Evolutionary conservation across 2,797 vertebrate genomes (phyloP), one percentile per base, ranked within the genome.

Genomic region (Paguma larvata): DNA sequence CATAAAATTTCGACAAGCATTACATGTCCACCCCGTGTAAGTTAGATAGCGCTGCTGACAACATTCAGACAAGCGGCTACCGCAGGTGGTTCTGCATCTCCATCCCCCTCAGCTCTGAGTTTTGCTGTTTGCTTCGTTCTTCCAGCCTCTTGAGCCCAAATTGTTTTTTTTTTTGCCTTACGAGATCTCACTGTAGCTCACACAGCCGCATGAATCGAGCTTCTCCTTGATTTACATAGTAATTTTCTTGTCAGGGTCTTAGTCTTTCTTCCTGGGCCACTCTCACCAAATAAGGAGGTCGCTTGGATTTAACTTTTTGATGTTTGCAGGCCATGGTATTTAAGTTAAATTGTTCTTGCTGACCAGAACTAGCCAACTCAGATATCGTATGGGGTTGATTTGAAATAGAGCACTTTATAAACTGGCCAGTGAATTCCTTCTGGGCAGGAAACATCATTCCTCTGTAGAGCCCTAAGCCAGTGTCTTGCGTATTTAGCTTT

Each of bases 261-360:
- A 82, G 46, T 48, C 30, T 63, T 94, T 96, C 85, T 95, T 94
- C 27, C 16, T 80, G 32, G 91, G 14, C 73, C 44, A 48, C 41
- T 41, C 67, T 48, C 34, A 86, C 32, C 73, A 92, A 88, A 95
- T 75, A 72, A 82, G 27, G 27, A 86, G 79, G 44, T 80, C 73
- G 78, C 25, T 89, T n/a, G 21, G 85, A n/a, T 27, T 94, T 89
- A 38, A 41, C 82, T 41, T 98, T 98, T 83, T 70, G 46, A 62
- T 94, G n/a, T 94, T 92, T 72, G 10, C 41, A 86, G 41, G 18
- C 41, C 38, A 5, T 67, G 25, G 15, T 65, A 41, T 85, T 96
- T 91, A 94, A 95, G 65, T 85, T 83, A 72, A 72, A 25, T 67
- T 90, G 63, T 53, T 73, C 90, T 86, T 89, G 63, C 63, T 67